These are phyloP conservation scores for Plotosus lineatus DNA, from an alignment of 2,113 vertebrate species.

Conservation along the genomic window DNA sequence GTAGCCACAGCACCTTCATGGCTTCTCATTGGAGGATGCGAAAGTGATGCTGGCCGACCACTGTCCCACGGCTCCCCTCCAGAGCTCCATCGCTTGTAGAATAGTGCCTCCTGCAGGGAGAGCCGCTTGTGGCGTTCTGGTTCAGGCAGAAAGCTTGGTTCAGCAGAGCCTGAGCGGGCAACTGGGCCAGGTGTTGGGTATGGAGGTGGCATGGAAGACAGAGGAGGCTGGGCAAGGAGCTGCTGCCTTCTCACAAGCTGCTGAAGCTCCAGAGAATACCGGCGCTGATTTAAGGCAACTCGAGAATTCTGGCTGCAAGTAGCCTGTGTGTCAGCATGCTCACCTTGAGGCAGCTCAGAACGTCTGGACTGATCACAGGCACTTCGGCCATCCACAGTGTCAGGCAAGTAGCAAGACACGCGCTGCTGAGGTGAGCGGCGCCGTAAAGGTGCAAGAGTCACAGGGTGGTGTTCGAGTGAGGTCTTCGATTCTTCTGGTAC, in stretches of 20 bases:
- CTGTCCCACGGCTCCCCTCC: constrained; percentile 77
- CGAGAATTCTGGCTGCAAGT: constrained; percentile 59
- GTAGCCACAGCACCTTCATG: constrained; percentile 64
- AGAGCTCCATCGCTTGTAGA: constrained; percentile 73
- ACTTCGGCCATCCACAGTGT: constrained; percentile 62
- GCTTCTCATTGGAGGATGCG: constrained; percentile 65
- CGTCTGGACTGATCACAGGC: constrained; percentile 59
- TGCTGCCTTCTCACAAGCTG: constrained; percentile 73
- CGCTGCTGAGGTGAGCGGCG: constrained; percentile 71
- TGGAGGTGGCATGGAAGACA: constrained; percentile 61
- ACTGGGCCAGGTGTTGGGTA: constrained; percentile 53
- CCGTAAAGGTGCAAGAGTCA: constrained; percentile 66
- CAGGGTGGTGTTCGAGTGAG: constrained; percentile 56
- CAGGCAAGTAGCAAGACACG: constrained; percentile 68
- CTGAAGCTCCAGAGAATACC: constrained; percentile 78
- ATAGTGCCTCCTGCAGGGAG: constrained; percentile 75
- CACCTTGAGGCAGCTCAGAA: constrained; percentile 60
- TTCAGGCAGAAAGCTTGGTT: constrained; percentile 70
- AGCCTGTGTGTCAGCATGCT: constrained; percentile 59
- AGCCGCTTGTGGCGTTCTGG: constrained; percentile 77
- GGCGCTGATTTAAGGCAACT: constrained; percentile 68
- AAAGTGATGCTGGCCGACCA: constrained; percentile 68
- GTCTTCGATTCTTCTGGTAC: constrained; percentile 50
- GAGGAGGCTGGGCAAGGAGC: constrained; percentile 72
- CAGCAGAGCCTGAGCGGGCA: constrained; percentile 56